Evolutionary conservation across 1,140 invertebrate genomes (phyloP), one percentile per base, ranked within the genome.

Genomic region (Streblospio benedicti): DNA sequence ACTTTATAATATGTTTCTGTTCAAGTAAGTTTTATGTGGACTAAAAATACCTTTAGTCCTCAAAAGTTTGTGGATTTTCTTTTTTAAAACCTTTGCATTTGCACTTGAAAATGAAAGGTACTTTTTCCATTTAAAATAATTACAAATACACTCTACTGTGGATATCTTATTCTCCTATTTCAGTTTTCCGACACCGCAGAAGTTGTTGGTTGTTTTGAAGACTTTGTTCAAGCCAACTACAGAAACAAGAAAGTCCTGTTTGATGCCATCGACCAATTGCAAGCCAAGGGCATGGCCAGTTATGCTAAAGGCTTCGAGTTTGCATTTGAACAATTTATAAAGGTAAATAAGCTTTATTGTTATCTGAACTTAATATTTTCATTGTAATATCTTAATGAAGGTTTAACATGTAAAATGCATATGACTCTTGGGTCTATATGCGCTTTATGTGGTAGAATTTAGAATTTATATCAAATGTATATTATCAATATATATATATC

Each of bases 211-310:
- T 83, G 81, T 67, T 77, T 80, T 60, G 63, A 74, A 27, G 67
- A 69, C 4, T 76, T 82, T 70, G 79, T 82, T 3, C 80, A 80
- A 66, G 81, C 81, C 16, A 83, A 75, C 57, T 73, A 76, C 57
- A 66, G 72, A 54, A 81, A 82, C 62, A 82, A 82, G 62, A 68
- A 72, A 70, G 69, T 71, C 47, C 68, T 83, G 55, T 71, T 68
- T 35, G 62, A 68, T 41, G 67, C 63, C 47, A 70, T 77, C 3
- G 65, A 67, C 41, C 27, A 59, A 0, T 49, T 77, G 2, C 25
- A 44, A 38, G 74, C 74, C 12, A 20, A 52, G n/a, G 68, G 68
- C 16, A 73, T 74, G 66, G 75, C 76, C 5, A 67, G 72, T 55
- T 76, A 69, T 53, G 62, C 62, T 32, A 62, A 57, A 1, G 76